Base-by-base conservation (phyloP, 2,797 vertebrate genomes). In the Chrysocyon brachyurus region DNA sequence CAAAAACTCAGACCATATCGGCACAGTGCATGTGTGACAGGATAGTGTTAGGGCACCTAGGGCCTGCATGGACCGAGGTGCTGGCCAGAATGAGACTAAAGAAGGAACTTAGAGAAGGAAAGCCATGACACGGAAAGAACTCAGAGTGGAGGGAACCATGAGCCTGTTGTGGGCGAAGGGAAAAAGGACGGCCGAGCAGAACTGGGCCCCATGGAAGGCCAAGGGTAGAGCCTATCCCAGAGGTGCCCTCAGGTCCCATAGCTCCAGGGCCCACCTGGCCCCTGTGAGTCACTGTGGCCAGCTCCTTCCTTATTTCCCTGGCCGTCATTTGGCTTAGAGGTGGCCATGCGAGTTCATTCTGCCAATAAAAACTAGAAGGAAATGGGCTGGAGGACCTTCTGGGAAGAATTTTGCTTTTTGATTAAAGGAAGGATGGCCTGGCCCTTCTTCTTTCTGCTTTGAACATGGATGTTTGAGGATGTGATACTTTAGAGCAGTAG, bases 401-500 rank as follows among this genome's bases (percentile, higher is more conserved):
- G 77, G 88, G 61, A 61, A 87, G 73, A 94, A 56, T 54, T 87
- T 66, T 94, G 59, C n/a, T 40, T 87, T 91, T 56, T 61, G 57
- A 68, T 87, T 52, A 70, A 85, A 68, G 17, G 57, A 64, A 31
- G n/a, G 59, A 64, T 4, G 72, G 14, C 36, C 49, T 81, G 26
- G 36, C 64, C 40, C 19, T 86, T 66, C 52, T n/a, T 56, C 52
- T n/a, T 56, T n/a, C 66, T 82, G 66, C 82, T 82, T 59, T 82
- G 49, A 64, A 68, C 36, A 22, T 26, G 8, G 75, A 66, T 61
- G 36, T 94, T 24, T 87, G 75, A 70, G 33, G 86, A 56, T 2
- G 33, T 68, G 85, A 72, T 31, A 31, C 9, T 72, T 72, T 72
- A 75, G n/a, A 78, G 33, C 63, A 63, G 36, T 31, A 22, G 79